phyloP scores from a whole-genome alignment of 2,113 vertebrate genomes.

The Sceloporus undulatus region DNA sequence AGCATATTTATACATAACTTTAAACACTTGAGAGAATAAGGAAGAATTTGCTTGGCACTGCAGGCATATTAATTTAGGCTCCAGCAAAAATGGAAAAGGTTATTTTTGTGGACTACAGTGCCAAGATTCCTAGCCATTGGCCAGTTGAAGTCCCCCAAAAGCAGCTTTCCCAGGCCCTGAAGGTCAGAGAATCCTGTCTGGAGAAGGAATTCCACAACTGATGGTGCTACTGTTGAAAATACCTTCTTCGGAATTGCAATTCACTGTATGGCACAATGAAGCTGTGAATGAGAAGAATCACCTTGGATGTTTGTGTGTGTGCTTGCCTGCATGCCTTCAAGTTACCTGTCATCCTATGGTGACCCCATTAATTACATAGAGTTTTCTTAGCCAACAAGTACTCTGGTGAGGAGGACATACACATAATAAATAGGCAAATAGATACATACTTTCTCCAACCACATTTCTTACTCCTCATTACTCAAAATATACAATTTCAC shows the following conservation, averaged over 20 bases:
- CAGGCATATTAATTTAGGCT: not conserved
- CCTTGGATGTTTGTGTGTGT: not conserved
- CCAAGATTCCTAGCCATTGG: too few species aligned
- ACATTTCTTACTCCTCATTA: not conserved
- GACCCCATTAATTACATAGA: too few species aligned
- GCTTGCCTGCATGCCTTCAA: too few species aligned
- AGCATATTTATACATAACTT: not conserved
- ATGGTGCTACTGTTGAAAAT: not conserved
- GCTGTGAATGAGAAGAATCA: not conserved
- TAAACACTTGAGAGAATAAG: not conserved
- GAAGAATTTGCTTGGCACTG: not conserved
- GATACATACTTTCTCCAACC: not conserved
- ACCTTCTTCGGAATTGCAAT: not conserved
- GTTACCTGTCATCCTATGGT: too few species aligned
- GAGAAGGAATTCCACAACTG: not conserved
- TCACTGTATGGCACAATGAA: not conserved
- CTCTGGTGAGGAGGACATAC: not conserved
- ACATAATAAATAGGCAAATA: not conserved
- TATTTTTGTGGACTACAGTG: too few species aligned
- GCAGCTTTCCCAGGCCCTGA: too few species aligned
- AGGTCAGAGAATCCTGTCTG: not conserved
- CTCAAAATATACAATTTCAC: not conserved
- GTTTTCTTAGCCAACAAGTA: too few species aligned
- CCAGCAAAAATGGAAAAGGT: too few species aligned
- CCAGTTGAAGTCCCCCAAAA: too few species aligned